Base-by-base conservation (phyloP, 2,113 vertebrate genomes). In the Tautogolabrus adspersus region DNA sequence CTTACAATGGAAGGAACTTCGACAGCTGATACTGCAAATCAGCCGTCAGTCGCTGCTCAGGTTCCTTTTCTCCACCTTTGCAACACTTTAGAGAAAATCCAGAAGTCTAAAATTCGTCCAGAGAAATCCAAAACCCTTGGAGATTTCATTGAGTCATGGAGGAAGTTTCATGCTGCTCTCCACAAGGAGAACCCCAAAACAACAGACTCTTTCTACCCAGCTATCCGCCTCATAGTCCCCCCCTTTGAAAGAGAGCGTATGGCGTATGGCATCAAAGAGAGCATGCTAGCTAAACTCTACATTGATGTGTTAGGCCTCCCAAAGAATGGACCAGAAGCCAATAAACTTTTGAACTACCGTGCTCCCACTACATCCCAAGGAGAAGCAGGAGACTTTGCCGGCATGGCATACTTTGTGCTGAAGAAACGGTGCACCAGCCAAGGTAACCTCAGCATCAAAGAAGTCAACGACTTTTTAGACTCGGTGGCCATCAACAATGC, bases 241-340 rank as follows among this genome's bases (percentile, higher is more conserved):
- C 88, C 96, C 5, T 69, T 97, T 47, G 98, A 99, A 82, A 94
- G 98, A 81, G 97, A 99, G 84, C 94, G 98, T 37, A 96, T 98
- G 96, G 97, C 98, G 0, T 99, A 99, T 19, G 97, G 98, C 38
- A 99, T 99, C 82, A 99, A 99, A 90, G 98, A 99, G 90, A 99
- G 88, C 42, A 97, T 98, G 96, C 93, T 99, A 16, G 98, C 97
- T 0, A 99, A 99, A 68, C 95, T 99, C 18, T 99, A 97, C 88
- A 98, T 99, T 1, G 96, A 98, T 1, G 93, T 97, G 15, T 93
- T 99, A 58, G 95, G 96, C 26, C 93, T 99, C 60, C 96, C 98
- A 1, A 96, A 93, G 91, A 96, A 94, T 21, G 98, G 98, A n/a
- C 95, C 96, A 22, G 98, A 99, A 55, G 97, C 98, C 18, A 94